Percentiles rank a stretch among this genome's conserved stretches.
These are phyloP conservation scores for Hypocryptadius cinnamomeus DNA, from an alignment of 2,113 vertebrate genomes.

Conservation along the genomic window DNA sequence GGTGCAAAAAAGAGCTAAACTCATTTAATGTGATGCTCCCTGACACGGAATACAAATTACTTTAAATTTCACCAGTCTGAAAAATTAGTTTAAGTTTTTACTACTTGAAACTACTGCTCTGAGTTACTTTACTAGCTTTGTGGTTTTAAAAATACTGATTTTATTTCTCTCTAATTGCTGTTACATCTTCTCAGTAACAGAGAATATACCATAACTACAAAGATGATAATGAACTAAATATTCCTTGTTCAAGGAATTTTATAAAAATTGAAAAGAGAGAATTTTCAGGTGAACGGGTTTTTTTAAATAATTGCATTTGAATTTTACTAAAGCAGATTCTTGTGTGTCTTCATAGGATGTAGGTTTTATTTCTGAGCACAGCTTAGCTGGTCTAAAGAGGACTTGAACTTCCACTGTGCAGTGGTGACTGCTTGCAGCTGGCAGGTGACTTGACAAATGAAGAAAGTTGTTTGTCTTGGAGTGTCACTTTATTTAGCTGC, in stretches of 20 bases:
- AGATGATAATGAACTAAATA: not conserved
- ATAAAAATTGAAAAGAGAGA: not conserved
- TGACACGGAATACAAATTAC: fast-evolving
- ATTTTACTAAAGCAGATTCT: not conserved
- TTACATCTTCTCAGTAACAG: not conserved
- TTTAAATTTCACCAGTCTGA: not conserved
- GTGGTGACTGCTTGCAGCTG: not conserved
- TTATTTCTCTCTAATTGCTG: not conserved
- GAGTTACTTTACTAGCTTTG: not conserved
- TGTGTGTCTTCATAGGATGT: fast-evolving
- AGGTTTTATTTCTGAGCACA: not conserved
- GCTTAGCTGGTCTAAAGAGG: not conserved
- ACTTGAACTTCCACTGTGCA: fast-evolving
- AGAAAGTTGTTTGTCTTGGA: not conserved
- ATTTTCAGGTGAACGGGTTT: not conserved
- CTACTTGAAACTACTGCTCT: not conserved
- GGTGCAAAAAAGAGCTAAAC: not conserved
- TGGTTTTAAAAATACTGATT: not conserved
- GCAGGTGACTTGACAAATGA: not conserved
- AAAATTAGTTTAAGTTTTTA: not conserved
- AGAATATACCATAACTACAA: not conserved
- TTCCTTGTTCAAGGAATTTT: not conserved
- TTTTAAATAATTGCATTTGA: not conserved
- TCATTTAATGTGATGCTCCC: not conserved
- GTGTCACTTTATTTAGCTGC: not conserved